Conservation (phyloP, 2,797 vertebrate species). For the Sebastes steindachneri region DNA sequence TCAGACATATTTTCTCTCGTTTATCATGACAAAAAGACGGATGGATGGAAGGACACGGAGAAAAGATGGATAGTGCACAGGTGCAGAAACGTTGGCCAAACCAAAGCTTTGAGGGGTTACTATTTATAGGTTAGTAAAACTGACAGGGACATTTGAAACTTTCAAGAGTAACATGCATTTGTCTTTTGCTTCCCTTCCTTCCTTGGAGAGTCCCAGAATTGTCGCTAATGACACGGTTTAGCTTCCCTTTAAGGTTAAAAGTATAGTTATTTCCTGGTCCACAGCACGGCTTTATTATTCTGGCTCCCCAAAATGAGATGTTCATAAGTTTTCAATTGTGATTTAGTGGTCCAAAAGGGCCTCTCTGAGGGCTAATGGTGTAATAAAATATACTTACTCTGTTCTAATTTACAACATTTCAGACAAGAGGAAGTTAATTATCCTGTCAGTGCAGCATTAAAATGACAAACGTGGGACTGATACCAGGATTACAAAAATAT, state of each 20-base stretch:
- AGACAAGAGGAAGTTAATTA: neutral
- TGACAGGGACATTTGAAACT: neutral
- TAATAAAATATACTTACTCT: neutral
- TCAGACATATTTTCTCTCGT: neutral
- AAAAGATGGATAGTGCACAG: neutral
- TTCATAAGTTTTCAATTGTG: neutral
- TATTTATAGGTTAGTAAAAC: slow-evolving; percentile 12
- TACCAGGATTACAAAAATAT: neutral
- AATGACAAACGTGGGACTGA: neutral
- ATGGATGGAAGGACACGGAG: neutral
- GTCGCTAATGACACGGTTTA: neutral
- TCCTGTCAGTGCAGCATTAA: neutral
- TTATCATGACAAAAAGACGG: neutral
- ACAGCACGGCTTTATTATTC: neutral
- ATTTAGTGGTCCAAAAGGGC: neutral
- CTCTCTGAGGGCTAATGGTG: neutral
- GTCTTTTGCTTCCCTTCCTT: neutral
- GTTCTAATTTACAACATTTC: neutral
- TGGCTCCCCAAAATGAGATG: neutral
- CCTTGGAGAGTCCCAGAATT: neutral
- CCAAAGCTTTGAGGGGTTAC: neutral
- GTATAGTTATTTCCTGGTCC: neutral
- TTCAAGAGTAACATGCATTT: neutral
- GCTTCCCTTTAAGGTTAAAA: neutral
- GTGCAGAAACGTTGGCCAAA: neutral